phyloP scores from a whole-genome alignment of 2,888 invertebrate species.

The Ephialtes manifestator region DNA sequence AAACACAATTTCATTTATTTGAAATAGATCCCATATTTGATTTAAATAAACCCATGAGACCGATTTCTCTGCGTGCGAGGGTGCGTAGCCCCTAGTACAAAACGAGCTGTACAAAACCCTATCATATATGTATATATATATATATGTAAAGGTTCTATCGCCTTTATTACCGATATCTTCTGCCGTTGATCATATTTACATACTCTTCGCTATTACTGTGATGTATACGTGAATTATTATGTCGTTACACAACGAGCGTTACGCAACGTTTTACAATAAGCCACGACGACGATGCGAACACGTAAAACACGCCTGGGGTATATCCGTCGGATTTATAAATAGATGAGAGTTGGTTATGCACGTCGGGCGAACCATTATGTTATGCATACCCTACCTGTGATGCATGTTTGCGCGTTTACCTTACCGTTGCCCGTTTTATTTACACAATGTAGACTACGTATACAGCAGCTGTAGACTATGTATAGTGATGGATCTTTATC shows the following conservation, averaged over 20 bases:
- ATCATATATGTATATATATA: too few species aligned
- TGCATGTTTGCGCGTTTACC: constrained; percentile 71
- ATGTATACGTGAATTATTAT: constrained; percentile 22
- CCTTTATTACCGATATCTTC: background rate
- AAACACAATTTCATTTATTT: too few species aligned
- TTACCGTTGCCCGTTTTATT: constrained; percentile 42
- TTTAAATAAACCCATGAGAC: too few species aligned
- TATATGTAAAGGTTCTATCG: background rate
- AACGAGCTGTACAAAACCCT: too few species aligned
- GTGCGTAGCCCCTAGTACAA: too few species aligned
- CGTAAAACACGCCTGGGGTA: constrained; percentile 66
- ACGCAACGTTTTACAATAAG: constrained; percentile 53
- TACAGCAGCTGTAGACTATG: background rate
- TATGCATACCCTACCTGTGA: constrained; percentile 79
- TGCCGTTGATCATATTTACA: background rate
- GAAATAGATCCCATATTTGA: too few species aligned
- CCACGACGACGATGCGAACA: constrained; percentile 49
- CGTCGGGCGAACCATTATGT: constrained; percentile 69
- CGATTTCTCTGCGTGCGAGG: too few species aligned
- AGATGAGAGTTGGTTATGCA: constrained; percentile 82
- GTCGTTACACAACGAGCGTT: constrained; percentile 47
- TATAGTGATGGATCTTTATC: background rate
- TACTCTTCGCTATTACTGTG: background rate
- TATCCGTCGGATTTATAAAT: constrained; percentile 83
- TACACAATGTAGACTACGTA: constrained; percentile 1